Conservation (phyloP, 1,140 invertebrate genomes). For the Formica selysi region DNA sequence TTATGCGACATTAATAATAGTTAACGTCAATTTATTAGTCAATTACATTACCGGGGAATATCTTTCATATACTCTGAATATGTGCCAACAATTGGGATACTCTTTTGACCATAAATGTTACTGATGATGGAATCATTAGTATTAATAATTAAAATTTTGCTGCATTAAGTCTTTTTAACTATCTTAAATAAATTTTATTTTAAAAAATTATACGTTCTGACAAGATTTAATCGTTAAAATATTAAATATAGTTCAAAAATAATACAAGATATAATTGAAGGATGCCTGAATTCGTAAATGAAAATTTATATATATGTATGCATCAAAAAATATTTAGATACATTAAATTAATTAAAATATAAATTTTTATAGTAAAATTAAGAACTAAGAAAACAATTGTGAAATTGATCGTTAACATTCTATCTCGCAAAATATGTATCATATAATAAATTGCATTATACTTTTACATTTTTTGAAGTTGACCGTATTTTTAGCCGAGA, state of each 20-base stretch:
- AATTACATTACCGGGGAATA: neutral
- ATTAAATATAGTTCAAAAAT: neutral
- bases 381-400: neutral
- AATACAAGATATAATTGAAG: neutral
- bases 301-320: neutral
- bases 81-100: neutral
- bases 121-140: neutral
- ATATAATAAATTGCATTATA: neutral
- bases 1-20: slow-evolving; percentile 14
- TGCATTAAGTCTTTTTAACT: neutral
- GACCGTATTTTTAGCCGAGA: slow-evolving; percentile 30
- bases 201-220: neutral
- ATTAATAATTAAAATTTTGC: neutral
- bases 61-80: neutral
- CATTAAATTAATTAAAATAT: neutral
- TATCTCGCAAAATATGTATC: neutral
- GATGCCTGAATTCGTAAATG: neutral
- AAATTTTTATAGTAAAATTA: neutral
- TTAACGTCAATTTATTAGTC: slow-evolving; percentile 16
- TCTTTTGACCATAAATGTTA: neutral
- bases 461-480: slow-evolving; percentile 12
- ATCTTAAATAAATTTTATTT: neutral
- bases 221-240: slow-evolving; percentile 9
- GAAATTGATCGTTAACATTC: neutral
- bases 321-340: neutral